Evolutionary conservation across 2,888 invertebrate species (phyloP), one percentile per base, ranked within the genome.

Genomic region (Drosophila pseudotalamancana): DNA sequence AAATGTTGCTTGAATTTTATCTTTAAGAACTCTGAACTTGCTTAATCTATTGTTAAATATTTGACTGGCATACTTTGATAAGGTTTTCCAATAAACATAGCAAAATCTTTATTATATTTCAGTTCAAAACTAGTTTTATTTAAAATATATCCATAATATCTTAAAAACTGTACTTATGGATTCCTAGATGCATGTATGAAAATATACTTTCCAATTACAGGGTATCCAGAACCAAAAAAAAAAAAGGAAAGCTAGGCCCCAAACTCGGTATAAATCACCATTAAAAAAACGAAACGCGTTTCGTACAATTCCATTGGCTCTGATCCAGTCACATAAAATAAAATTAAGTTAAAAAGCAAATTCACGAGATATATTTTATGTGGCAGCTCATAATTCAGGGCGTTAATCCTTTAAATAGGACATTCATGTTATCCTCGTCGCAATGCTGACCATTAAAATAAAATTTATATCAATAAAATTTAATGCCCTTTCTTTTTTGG

Each of bases 361-460:
- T 90, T 89, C 88, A 82, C 68, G 32, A 50, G 54, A 45, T 68
- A 32, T 60, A 88, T 87, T 90, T 88, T 89, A 89, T 89, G 89
- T 77, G 64, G 39, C 53, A 54, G 72, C 72, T 79, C 83, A 90
- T 90, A 89, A 90, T 75, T 89, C 89, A 89, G 76, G 63, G 82
- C 79, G 89, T 81, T 90, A 90, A 90, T 90, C 90, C 90, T 90
- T 90, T 90, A 90, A 90, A 90, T 90, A 90, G 90, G 90, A 89
- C 90, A 89, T 90, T 89, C 89, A 79, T 88, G 89, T 90, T 89
- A 89, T 89, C 84, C 89, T 49, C 23, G 54, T 53, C 55, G 45
- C 77, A 61, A 64, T 60, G 66, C 61, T 59, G 86, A 61, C 87
- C 87, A 88, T 87, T 87, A 88, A 87, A 87, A 87, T 84, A 74